Conservation (phyloP, 2,888 invertebrate genomes). For the Apocheima hispidaria region DNA sequence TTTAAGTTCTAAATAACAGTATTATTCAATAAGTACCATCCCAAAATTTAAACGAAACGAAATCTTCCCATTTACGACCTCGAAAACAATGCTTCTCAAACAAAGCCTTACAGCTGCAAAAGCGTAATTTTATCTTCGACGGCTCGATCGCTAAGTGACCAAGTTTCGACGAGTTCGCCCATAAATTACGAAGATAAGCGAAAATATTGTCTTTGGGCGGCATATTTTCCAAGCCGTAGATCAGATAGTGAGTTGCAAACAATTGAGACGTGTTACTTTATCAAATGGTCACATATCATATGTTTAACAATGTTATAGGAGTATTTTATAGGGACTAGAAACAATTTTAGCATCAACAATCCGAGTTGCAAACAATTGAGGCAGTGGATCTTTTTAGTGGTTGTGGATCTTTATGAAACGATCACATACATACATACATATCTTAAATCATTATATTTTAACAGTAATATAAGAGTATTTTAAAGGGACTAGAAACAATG, state of each 20-base stretch:
- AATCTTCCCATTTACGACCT: conserved; percentile 21
- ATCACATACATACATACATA: too few relatives aligned
- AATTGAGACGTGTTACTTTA: conserved; percentile 61
- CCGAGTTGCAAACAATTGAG: too few relatives aligned
- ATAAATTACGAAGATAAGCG: conserved; percentile 84
- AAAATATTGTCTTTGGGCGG: conserved; percentile 81
- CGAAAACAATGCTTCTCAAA: conserved; percentile 42
- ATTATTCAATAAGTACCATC: neutral
- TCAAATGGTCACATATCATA: conserved; percentile 48
- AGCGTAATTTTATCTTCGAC: conserved; percentile 75
- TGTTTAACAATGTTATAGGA: neutral
- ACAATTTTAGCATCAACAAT: too few relatives aligned
- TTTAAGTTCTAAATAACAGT: neutral
- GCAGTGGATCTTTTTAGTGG: too few relatives aligned
- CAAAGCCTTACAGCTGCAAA: conserved; percentile 48
- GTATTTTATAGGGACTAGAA: too few relatives aligned
- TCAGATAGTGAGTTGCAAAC: conserved; percentile 76
- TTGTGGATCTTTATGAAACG: too few relatives aligned
- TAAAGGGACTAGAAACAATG: too few relatives aligned
- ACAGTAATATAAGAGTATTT: too few relatives aligned
- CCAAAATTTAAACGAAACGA: conserved; percentile 19
- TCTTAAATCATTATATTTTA: too few relatives aligned
- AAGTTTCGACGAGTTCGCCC: conserved; percentile 78
- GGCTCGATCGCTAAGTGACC: conserved; percentile 74
- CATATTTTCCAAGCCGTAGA: conserved; percentile 75